Conservation (phyloP, 2,888 invertebrate species). For the Apodemia zela region DNA sequence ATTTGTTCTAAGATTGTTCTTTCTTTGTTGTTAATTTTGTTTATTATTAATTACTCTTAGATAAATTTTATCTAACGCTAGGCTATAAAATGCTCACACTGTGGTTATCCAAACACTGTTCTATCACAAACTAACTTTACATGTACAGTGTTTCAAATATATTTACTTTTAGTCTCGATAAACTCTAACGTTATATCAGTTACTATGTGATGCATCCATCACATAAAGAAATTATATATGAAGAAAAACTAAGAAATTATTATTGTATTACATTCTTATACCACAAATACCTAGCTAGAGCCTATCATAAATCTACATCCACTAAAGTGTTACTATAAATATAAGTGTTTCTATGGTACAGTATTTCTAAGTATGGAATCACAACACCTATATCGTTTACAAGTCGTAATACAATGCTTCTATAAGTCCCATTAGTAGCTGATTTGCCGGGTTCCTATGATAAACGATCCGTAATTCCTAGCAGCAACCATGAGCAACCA, state of each 20-base stretch:
- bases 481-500: too few relatives aligned
- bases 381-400: too few relatives aligned
- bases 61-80: constrained; percentile 36
- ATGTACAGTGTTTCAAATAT: neutral
- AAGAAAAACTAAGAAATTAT: neutral
- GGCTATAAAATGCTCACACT: constrained; percentile 46
- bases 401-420: neutral
- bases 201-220: neutral
- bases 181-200: neutral
- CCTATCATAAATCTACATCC: neutral
- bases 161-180: neutral
- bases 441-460: too few relatives aligned
- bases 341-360: neutral
- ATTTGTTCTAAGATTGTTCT: constrained; percentile 77
- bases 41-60: constrained; percentile 58
- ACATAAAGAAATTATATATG: neutral
- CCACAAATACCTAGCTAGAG: neutral
- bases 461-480: too few relatives aligned
- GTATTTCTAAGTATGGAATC: neutral
- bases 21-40: constrained; percentile 76
- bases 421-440: neutral
- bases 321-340: neutral
- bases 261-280: neutral
- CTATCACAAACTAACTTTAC: constrained; percentile 2
- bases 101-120: constrained; percentile 30